Evolutionary conservation across 2,888 invertebrate species (phyloP), one percentile per base, ranked within the genome.

Genomic region (Trachelus stipa): DNA sequence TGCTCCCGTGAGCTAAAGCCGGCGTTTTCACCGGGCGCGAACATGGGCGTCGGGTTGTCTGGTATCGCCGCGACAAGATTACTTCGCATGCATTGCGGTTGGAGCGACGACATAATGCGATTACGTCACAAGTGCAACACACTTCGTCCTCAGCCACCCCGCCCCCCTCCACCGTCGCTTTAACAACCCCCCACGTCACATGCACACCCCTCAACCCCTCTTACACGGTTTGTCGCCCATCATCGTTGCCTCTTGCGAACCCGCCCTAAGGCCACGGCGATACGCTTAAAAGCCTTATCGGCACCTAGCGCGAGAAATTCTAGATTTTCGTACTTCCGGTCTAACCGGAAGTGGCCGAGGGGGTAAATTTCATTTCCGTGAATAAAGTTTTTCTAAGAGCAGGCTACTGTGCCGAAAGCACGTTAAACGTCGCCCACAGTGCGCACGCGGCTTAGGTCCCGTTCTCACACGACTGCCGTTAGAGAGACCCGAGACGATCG

Each of bases 81-180:
- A 86, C 83, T 86, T 85, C 81, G 83, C 83, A 84, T 87, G 83
- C 84, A 85, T 85, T 84, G 85, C 86, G 79, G 81, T 82, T 78
- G 80, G 77, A 81, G 23, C 56, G 56, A 79, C 82, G 80, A 79
- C 83, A 76, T 82, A 84, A 85, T 83, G 80, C 83, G 82, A 83
- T 85, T 85, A 79, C 79, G 76, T 77, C 77, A 77, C 73, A 68
- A 77, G 73, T 77, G 73, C 77, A 77, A 56, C 31, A 71, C 77
- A 33, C 73, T 71, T 56, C 56, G 73, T 73, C 3, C 73, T 71
- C 31, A 12, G 75, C 74, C 31, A 68, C 74, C 75, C 6, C 34
- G 30, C 31, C 2, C 33, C 40, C 73, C 12, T n/a, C 30, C 15
- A 11, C 12, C 12, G 31, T 33, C 33, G 23, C 23, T 56, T 56